phyloP scores from a whole-genome alignment of 2,113 vertebrate species.

The Talpa occidentalis region DNA sequence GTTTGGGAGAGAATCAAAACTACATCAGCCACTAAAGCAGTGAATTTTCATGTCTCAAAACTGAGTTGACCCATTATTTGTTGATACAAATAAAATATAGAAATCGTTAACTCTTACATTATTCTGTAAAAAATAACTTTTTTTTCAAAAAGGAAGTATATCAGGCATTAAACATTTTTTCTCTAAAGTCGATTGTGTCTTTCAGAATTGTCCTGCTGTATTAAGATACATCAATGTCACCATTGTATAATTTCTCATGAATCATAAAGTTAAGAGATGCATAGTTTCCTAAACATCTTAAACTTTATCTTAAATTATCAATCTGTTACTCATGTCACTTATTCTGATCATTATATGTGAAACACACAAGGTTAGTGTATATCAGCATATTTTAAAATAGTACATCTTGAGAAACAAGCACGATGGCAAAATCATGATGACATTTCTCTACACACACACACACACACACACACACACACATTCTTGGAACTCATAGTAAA shows the following conservation, averaged over 20 bases:
- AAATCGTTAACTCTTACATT: background rate
- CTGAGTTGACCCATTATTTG: background rate
- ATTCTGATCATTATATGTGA: background rate
- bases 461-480: background rate
- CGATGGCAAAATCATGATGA: background rate
- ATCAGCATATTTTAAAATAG: background rate
- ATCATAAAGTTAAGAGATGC: background rate
- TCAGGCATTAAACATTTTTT: background rate
- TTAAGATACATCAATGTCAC: background rate
- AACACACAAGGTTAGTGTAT: background rate
- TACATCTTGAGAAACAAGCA: background rate
- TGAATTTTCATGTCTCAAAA: conserved; percentile 8
- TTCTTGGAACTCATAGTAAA: background rate
- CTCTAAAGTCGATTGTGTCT: background rate
- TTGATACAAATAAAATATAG: background rate
- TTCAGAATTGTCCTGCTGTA: background rate
- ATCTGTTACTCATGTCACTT: background rate
- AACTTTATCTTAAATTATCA: background rate
- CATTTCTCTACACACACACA: background rate
- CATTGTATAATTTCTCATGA: background rate
- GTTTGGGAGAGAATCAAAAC: background rate
- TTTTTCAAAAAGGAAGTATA: background rate
- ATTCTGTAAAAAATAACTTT: background rate
- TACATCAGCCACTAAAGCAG: background rate
- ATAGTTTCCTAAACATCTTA: background rate